phyloP scores from a whole-genome alignment of 2,797 vertebrate genomes.

The Thalassophryne amazonica region DNA sequence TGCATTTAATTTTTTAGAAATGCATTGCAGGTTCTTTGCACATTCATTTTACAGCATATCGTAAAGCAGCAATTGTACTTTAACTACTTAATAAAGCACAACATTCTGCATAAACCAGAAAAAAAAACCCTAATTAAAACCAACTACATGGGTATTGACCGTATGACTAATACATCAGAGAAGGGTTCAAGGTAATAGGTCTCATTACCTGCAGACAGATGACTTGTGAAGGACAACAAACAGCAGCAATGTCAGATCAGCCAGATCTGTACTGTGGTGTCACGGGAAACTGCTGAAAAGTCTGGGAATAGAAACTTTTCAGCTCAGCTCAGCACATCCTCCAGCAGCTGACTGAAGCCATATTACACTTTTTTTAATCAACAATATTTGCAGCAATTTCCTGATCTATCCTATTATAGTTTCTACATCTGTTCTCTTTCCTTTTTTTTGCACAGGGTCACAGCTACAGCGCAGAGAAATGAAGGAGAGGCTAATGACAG shows the following conservation, averaged over 20 bases:
- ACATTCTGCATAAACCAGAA: too few relatives aligned
- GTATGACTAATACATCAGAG: constrained; percentile 25
- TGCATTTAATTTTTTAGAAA: neutral
- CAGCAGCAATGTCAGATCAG: constrained; percentile 51
- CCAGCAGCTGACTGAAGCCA: neutral
- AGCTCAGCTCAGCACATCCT: neutral
- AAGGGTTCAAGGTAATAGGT: constrained; percentile 44
- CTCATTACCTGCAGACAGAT: constrained; percentile 61
- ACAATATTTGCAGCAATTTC: too few relatives aligned
- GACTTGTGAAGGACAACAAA: constrained; percentile 62
- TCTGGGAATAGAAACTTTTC: constrained; percentile 53
- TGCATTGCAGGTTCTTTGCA: neutral
- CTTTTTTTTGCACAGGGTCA: too few relatives aligned
- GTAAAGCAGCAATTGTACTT: too few relatives aligned
- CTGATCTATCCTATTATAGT: too few relatives aligned
- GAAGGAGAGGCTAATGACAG: too few relatives aligned
- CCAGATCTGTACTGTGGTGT: constrained; percentile 58
- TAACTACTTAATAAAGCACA: too few relatives aligned
- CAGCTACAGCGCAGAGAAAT: too few relatives aligned
- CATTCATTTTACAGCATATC: neutral
- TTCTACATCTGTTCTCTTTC: too few relatives aligned
- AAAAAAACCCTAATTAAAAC: too few relatives aligned
- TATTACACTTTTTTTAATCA: neutral
- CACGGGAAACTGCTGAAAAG: constrained; percentile 49
- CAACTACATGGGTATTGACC: too few relatives aligned